A percentile compares a stretch with the other conserved stretches of the same genome.
phyloP scores from a whole-genome alignment of 2,797 vertebrate genomes.

The Phylloscopus collybita region DNA sequence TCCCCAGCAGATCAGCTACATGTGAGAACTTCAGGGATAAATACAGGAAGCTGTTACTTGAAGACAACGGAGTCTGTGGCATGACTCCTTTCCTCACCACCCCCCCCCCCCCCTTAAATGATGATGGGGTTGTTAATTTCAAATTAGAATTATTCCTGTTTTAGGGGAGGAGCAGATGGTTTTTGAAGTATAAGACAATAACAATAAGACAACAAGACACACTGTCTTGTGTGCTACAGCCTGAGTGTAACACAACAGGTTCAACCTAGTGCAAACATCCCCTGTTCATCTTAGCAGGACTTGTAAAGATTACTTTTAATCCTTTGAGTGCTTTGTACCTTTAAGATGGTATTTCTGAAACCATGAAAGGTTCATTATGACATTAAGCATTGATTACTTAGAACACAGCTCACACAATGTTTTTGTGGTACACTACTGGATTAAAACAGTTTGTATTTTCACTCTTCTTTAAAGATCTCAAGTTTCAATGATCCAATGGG shows the following conservation, averaged over 20 bases:
- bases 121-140: not conserved
- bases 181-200: not conserved
- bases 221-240: not conserved
- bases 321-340: constrained; percentile 20
- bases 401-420: not conserved
- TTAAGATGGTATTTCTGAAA: constrained; percentile 27
- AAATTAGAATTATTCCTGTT: not conserved
- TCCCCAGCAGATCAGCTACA: not conserved
- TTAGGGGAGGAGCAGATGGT: not conserved
- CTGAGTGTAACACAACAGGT: not conserved
- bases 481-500: not conserved
- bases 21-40: not conserved
- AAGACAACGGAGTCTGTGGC: not conserved
- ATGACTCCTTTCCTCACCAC: not conserved
- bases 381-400: not conserved
- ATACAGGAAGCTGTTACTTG: not conserved
- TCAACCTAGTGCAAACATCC: not conserved
- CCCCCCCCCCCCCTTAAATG: not conserved
- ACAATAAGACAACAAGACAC: too few species aligned
- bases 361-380: not conserved
- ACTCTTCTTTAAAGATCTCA: not conserved
- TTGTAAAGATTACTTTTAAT: constrained; percentile 25
- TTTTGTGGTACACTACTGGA: not conserved
- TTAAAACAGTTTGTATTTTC: not conserved
- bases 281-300: not conserved